Evolutionary conservation across 2,888 invertebrate genomes (phyloP), one percentile per base, ranked within the genome.

Genomic region (Nemoura dubitans): DNA sequence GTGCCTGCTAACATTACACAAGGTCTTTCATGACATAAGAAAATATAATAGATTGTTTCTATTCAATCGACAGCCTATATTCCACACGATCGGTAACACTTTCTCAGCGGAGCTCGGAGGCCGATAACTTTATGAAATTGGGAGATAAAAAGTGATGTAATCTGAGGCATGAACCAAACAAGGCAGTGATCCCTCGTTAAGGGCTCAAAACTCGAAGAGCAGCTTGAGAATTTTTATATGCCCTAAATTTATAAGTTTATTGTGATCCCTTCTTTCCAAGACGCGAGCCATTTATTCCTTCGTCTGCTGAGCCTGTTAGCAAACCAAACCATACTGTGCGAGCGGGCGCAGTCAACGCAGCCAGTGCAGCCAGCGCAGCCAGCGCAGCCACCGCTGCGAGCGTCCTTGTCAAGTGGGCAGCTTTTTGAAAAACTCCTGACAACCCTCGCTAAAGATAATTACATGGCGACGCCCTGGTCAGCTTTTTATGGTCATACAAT

Each of bases 391-490:
- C 16, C 59, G 10, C 59, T 59, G 59, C 59, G 59, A 59, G 59
- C 59, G 59, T 21, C 16, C 59, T 10, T 59, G 59, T 59, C 59
- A 59, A 59, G 59, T 59, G 59, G 59, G 59, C 59, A 21, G 59
- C 59, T 59, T 59, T 59, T 59, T 59, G 59, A 59, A 59, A 59
- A 59, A 59, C 59, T 59, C 59, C 14, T 59, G 59, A 59, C 59
- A 59, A 59, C 59, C 59, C 59, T 59, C 59, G 59, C 59, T 59
- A 59, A 59, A 59, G 59, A 59, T 59, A 59, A 59, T 59, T 59
- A 59, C 59, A 59, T 21, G 59, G 59, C 59, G 14, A 59, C 59
- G 59, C 59, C 59, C 59, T 21, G 59, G 59, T 59, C 59, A 59
- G 59, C 59, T 59, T 59, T 21, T 3, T 59, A 59, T 59, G 59